phyloP scores from a whole-genome alignment of 2,113 vertebrate species.

The Rhinoderma darwinii region DNA sequence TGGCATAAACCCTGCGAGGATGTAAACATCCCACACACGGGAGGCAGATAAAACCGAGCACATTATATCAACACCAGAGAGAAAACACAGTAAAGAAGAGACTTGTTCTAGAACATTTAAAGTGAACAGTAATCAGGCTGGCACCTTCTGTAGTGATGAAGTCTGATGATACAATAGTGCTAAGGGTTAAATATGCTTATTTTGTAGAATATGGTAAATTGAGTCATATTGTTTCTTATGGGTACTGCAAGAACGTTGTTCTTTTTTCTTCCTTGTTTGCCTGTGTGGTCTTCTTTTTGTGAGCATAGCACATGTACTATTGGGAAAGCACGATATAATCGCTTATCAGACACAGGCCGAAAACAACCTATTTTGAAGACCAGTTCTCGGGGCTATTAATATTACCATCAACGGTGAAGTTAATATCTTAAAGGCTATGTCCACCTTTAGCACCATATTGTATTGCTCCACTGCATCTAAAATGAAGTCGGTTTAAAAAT shows the following conservation, averaged over 20 bases:
- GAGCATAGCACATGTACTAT: background rate
- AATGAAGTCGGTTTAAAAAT: no score
- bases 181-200: background rate
- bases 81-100: constrained; percentile 38
- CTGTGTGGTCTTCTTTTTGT: background rate
- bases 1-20: constrained; percentile 61
- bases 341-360: background rate
- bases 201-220: no score
- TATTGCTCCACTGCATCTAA: no score
- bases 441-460: no score
- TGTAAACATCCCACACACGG: constrained; percentile 63
- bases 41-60: constrained; percentile 66
- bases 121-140: background rate
- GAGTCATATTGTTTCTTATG: background rate
- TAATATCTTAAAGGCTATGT: no score
- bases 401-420: no score
- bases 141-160: background rate
- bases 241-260: background rate
- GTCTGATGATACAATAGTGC: background rate
- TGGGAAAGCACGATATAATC: background rate
- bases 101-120: constrained; percentile 14
- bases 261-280: background rate
- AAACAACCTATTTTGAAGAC: background rate
- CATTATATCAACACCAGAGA: constrained; percentile 67
- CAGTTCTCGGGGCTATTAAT: no score